Evolutionary conservation across 92 coral and sea anemone species (phyloP).

Genomic region (Palythoa grandis): DNA sequence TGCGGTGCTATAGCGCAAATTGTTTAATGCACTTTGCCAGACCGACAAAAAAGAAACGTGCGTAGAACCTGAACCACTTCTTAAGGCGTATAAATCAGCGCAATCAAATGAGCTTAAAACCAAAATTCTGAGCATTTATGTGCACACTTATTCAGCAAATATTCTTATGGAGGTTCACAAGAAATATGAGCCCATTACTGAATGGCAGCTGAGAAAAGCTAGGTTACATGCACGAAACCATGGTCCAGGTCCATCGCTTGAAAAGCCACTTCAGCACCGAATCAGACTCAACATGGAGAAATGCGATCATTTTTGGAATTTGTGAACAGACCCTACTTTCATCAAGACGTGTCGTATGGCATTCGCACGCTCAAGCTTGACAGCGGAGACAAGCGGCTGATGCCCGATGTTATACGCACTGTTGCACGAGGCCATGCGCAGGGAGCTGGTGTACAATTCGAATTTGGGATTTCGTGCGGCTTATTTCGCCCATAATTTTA

Average conservation of each 20-base stretch:
- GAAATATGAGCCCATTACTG: slow-evolving; percentile 52
- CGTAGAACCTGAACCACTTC: slow-evolving; percentile 45
- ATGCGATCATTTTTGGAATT: slow-evolving; percentile 47
- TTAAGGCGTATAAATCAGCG: slow-evolving; percentile 50
- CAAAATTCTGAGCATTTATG: slow-evolving; percentile 60
- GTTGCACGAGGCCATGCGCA: no score
- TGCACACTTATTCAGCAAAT: slow-evolving; percentile 48
- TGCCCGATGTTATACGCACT: slow-evolving; percentile 46
- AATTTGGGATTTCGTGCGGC: no score
- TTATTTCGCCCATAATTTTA: slow-evolving; percentile 48
- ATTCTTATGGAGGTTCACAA: slow-evolving; percentile 57
- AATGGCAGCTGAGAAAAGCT: slow-evolving; percentile 65
- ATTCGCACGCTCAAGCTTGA: slow-evolving; percentile 37
- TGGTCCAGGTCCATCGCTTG: slow-evolving; percentile 43
- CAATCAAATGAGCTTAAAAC: slow-evolving; percentile 48
- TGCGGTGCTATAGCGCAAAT: slow-evolving; percentile 47
- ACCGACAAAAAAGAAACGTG: slow-evolving; percentile 12
- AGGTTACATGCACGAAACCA: slow-evolving; percentile 52
- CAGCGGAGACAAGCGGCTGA: slow-evolving; percentile 36
- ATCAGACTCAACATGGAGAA: slow-evolving; percentile 37
- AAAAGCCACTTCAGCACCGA: slow-evolving; percentile 39
- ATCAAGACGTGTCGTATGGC: slow-evolving; percentile 55
- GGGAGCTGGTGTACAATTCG: no score
- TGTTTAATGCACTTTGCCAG: slow-evolving; percentile 26
- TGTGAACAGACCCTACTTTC: slow-evolving; percentile 51